Evolutionary conservation across 2,888 invertebrate genomes (phyloP), one percentile per base, ranked within the genome.

Genomic region (Lypha dubia): DNA sequence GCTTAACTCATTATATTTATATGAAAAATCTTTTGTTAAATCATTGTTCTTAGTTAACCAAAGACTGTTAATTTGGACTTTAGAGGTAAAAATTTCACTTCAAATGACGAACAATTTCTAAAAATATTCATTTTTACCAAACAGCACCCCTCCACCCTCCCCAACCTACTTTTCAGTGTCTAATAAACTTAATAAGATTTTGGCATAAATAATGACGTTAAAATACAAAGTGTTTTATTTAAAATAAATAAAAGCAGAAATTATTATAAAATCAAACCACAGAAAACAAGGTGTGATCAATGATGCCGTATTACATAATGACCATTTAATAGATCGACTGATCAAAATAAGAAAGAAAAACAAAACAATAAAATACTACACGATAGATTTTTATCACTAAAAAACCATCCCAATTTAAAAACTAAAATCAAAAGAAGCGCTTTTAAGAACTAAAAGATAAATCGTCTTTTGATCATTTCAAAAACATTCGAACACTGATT

Each of bases 401-500:
- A 62, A 38, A 60, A 17, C 49, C 38, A 38, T 24, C 11, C 53
- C 28, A 46, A 44, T 63, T 44, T 9, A 63, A 17, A 63, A 9
- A 28, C 28, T 4, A 17, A 79, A 75, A 79, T 86, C 86, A 83
- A 76, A 74, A 83, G 84, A 75, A 22, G 80, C 77, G 67, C 73
- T 56, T 71, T 44, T 32, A 6, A 68, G n/a, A 20, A 46, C 2
- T 38, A 83, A 71, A 88, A 90, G 90, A 90, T 89, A 90, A 90
- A 90, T 90, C 88, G 82, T 41, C 90, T 89, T 89, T 89, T 88
- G 90, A 90, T 90, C 89, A 73, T 41, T 51, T 41, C 20, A 49
- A 46, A 60, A 15, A 46, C 32, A 38, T 56, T 51, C 11, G 11
- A 46, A 67, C n/a, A 38, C 20, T 51, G 22, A 62, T 70, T 20